These are phyloP conservation scores for Strigamia transsilvanica DNA, from an alignment of 2,888 invertebrate genomes.

Conservation along the genomic window DNA sequence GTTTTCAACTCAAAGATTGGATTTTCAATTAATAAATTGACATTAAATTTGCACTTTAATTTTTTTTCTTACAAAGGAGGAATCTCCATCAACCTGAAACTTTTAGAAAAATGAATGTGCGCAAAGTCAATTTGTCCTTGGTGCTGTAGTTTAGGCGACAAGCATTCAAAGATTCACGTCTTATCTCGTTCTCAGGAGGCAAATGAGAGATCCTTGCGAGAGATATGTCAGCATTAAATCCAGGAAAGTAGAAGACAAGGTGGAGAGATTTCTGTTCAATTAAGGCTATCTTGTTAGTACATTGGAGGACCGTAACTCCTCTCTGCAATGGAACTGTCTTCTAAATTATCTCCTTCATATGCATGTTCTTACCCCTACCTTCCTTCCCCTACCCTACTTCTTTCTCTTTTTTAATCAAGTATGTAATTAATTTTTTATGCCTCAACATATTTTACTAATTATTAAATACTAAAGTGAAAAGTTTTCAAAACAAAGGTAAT, in stretches of 20 bases:
- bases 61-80: background rate
- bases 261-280: constrained; percentile 45
- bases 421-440: background rate
- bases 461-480: no score
- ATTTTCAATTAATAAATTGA: constrained; percentile 5
- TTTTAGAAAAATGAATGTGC: constrained; percentile 4
- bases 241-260: constrained; percentile 47
- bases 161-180: constrained; percentile 47
- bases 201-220: constrained; percentile 40
- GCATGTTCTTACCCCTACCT: background rate
- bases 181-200: constrained; percentile 49
- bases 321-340: constrained; percentile 31
- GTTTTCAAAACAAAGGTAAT: no score
- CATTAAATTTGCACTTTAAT: background rate
- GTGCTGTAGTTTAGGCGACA: constrained; percentile 24
- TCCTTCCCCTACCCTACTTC: background rate
- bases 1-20: background rate
- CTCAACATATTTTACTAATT: background rate
- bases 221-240: constrained; percentile 49
- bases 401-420: background rate
- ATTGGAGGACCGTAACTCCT: constrained; percentile 46
- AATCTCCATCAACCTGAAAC: constrained; percentile 1
- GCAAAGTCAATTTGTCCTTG: constrained; percentile 43
- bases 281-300: constrained; percentile 49
- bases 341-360: constrained; percentile 41